Base-by-base conservation (phyloP, 2,113 vertebrate genomes). In the Elephantulus edwardii region DNA sequence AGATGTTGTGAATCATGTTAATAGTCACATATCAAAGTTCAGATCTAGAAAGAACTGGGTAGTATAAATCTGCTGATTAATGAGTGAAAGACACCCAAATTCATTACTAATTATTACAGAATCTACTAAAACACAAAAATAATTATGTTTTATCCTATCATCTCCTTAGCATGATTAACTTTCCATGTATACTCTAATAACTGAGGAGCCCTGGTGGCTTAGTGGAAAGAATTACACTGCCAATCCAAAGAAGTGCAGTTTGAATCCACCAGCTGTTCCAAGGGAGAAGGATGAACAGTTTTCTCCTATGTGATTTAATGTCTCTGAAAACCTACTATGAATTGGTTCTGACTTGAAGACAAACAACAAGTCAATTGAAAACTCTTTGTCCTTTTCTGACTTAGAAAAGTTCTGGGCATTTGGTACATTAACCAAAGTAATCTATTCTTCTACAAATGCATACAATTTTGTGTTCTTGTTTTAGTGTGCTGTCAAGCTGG, bases 91-190 rank as follows among this genome's bases (percentile, higher is more conserved):
- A 24, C 28, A 56, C 91, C 76, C 42, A 93, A 12, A 7, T 77
- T n/a, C 35, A 76, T 83, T 33, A 77, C 17, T n/a, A 1, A 86
- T 11, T 42, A 64, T 83, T 33, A 77, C n/a, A 66, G 40, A 70
- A 62, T 79, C 30, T 74, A 92, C 48, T 78, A 79, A 24, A 6
- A 78, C 13, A 62, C 50, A 17, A 46, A 84, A 56, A 77, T 4
- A 26, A 89, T 66, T 89, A 70, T 50, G 64, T 87, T 82, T 40
- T 90, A 26, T 81, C 30, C 85, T 88, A 87, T 40, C 56, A 85
- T 48, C 24, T 54, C 30, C n/a, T 62, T 50, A 81, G 10, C 5
- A 85, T 56, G 1, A 3, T 40, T 74, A 64, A 40, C 5, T 6
- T 89, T 87, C 14, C 71, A 70, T 5, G 70, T 85, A 40, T 64